Percentiles rank a stretch among this genome's conserved stretches.
Conservation (phyloP, 2,113 vertebrate species). For the Bettongia penicillata region DNA sequence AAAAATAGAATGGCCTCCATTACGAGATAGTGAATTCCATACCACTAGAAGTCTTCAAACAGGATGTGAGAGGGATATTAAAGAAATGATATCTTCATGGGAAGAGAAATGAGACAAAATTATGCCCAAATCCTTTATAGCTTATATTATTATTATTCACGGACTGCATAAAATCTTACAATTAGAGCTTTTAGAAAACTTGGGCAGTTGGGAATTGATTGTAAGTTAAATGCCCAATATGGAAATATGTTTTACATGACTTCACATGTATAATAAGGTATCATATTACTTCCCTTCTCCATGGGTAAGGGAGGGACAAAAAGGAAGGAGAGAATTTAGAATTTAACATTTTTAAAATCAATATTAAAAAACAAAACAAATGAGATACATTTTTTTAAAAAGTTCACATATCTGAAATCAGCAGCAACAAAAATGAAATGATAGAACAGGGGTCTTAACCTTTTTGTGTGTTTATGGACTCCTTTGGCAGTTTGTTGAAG, state of each 20-base stretch:
- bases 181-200: not conserved
- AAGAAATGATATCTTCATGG: not conserved
- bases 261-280: not conserved
- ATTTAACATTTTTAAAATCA: not conserved
- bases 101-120: not conserved
- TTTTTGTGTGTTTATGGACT: not conserved
- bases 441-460: not conserved
- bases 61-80: not conserved
- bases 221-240: not conserved
- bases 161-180: not conserved
- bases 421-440: not conserved
- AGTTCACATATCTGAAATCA: not conserved
- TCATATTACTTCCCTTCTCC: not conserved
- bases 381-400: not conserved
- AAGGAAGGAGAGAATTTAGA: not conserved
- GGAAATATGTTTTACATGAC: not conserved
- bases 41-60: not conserved
- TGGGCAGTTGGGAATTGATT: not conserved
- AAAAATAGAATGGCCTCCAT: not conserved
- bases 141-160: not conserved
- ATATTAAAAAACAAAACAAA: not conserved
- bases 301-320: not conserved
- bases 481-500: not conserved
- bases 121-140: not conserved
- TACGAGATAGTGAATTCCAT: not conserved